Percentiles rank a stretch among this genome's conserved stretches.
phyloP scores from a whole-genome alignment of 2,113 vertebrate genomes.

The Felis chaus region DNA sequence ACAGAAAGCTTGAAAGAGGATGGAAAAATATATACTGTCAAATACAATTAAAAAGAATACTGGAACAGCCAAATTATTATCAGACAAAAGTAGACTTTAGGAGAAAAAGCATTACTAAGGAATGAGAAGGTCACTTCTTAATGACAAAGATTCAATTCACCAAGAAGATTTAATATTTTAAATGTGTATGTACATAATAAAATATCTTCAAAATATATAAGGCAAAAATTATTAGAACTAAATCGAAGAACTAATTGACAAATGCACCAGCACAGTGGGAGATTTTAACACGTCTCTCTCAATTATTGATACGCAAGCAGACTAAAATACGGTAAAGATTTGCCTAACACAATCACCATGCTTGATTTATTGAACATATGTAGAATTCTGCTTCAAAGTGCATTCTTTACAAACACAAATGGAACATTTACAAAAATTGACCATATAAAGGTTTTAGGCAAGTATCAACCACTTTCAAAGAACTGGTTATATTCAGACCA shows the following conservation, averaged over 20 bases:
- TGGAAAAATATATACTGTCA: neutral
- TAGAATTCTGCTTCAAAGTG: neutral
- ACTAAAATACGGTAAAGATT: neutral
- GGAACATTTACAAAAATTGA: neutral
- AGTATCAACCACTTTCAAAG: slow-evolving; percentile 8
- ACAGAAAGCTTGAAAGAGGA: neutral
- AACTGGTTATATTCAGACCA: neutral
- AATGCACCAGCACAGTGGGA: neutral
- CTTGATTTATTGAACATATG: neutral
- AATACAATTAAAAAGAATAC: neutral
- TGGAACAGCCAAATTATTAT: neutral
- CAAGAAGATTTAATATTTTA: slow-evolving; percentile 1
- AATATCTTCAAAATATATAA: slow-evolving; percentile 9
- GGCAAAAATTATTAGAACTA: neutral
- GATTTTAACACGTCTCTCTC: neutral
- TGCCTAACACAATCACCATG: neutral
- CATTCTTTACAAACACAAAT: neutral
- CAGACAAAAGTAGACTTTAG: neutral
- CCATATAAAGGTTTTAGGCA: neutral
- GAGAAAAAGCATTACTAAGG: neutral
- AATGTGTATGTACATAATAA: neutral
- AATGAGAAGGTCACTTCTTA: neutral
- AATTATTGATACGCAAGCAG: neutral
- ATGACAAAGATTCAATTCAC: neutral
- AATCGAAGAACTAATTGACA: neutral